A percentile compares a stretch with the other conserved stretches of the same genome.
phyloP scores from a whole-genome alignment of 2,888 invertebrate genomes.

The Drosophila villosipedis region DNA sequence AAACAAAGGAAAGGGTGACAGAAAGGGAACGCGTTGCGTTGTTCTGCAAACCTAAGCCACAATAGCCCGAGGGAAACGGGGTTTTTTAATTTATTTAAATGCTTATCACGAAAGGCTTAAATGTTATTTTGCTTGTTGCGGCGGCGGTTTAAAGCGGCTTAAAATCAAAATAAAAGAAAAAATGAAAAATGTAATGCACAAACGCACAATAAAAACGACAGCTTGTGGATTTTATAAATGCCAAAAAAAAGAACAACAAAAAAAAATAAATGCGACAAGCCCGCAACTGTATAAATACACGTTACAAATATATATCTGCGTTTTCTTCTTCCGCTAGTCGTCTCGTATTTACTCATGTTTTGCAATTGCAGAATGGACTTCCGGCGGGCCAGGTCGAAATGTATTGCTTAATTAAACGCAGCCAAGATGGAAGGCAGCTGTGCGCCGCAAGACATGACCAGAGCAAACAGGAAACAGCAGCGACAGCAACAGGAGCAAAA shows the following conservation, averaged over 20 bases:
- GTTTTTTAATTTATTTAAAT: conserved; percentile 82
- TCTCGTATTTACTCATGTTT: conserved; percentile 16
- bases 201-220: conserved; percentile 38
- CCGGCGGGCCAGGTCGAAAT: conserved; percentile 38
- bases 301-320: neutral
- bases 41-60: conserved; percentile 47
- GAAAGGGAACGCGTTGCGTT: conserved; percentile 18
- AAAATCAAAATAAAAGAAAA: conserved; percentile 35
- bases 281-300: neutral
- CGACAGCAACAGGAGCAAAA: conserved; percentile 2
- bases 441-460: conserved; percentile 60
- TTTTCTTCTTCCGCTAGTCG: conserved; percentile 2
- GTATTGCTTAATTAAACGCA: conserved; percentile 67
- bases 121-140: conserved; percentile 77
- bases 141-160: conserved; percentile 79
- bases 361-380: conserved; percentile 38
- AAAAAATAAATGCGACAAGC: neutral
- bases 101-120: conserved; percentile 82
- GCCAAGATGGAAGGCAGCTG: conserved; percentile 24
- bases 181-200: conserved; percentile 30
- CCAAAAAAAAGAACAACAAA: neutral
- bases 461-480: conserved; percentile 31
- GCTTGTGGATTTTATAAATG: conserved; percentile 7
- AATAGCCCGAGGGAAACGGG: conserved; percentile 41
- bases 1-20: conserved; percentile 2